Percentiles rank a stretch among this genome's conserved stretches.
phyloP scores from a whole-genome alignment of 2,113 vertebrate genomes.

The Chrysochloris asiatica region DNA sequence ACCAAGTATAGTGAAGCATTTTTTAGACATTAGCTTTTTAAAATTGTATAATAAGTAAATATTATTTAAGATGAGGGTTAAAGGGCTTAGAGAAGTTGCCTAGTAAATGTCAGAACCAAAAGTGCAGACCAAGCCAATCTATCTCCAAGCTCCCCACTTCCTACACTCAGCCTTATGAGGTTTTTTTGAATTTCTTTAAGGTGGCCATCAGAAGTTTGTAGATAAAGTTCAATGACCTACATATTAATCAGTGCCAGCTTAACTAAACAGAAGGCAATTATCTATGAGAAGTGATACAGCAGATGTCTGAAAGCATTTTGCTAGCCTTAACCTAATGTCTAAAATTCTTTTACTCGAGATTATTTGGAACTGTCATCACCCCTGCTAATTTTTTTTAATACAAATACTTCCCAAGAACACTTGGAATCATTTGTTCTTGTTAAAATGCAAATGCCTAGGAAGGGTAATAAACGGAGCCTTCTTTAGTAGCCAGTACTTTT shows the following conservation, averaged over 20 bases:
- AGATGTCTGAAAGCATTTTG: slow-evolving; percentile 24
- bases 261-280: slow-evolving; percentile 46
- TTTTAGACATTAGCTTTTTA: slow-evolving; percentile 18
- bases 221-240: background rate
- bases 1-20: background rate
- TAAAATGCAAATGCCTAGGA: background rate
- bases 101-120: slow-evolving; percentile 23
- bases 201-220: background rate
- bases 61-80: background rate
- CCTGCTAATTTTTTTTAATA: slow-evolving; percentile 35
- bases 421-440: background rate
- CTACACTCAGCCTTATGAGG: background rate
- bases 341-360: slow-evolving; percentile 17
- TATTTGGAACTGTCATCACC: slow-evolving; percentile 19
- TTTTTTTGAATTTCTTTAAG: slow-evolving; percentile 1
- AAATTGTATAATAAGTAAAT: slow-evolving; percentile 22
- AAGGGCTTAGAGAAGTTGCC: slow-evolving; percentile 1
- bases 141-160: background rate
- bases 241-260: background rate
- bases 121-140: background rate
- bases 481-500: background rate
- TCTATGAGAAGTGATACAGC: background rate
- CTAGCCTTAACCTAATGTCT: background rate
- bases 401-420: slow-evolving; percentile 40
- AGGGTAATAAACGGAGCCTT: background rate